Conservation (phyloP, 2,888 invertebrate genomes). For the Morpho deidamia region DNA sequence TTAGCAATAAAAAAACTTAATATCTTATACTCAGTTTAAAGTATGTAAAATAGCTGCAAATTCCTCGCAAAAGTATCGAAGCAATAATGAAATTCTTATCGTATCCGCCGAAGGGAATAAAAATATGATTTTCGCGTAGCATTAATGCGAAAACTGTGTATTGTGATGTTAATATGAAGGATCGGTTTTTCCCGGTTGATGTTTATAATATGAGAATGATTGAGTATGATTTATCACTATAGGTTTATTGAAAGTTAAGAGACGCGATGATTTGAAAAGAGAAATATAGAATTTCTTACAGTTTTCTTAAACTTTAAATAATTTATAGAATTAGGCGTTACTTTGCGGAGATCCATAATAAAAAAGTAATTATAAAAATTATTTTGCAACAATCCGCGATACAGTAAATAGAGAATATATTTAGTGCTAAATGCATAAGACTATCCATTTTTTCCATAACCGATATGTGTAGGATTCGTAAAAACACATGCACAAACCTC, state of each 20-base stretch:
- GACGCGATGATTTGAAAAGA: background rate
- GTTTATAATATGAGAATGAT: conserved; percentile 46
- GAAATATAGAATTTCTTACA: background rate
- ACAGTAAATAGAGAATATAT: too few relatives aligned
- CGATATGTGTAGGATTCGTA: too few relatives aligned
- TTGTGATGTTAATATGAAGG: conserved; percentile 52
- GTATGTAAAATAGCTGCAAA: conserved; percentile 1
- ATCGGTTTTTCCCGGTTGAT: conserved; percentile 36
- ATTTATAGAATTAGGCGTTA: too few relatives aligned
- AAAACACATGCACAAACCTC: too few relatives aligned
- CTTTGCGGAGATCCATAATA: too few relatives aligned
- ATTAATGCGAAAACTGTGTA: conserved; percentile 66
- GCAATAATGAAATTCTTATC: conserved; percentile 52
- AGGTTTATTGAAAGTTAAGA: conserved; percentile 13
- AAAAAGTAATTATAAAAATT: too few relatives aligned
- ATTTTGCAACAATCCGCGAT: too few relatives aligned
- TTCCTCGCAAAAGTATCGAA: conserved; percentile 11
- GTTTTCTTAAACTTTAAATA: too few relatives aligned
- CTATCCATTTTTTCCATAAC: too few relatives aligned
- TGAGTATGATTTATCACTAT: conserved; percentile 49
- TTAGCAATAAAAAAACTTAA: too few relatives aligned
- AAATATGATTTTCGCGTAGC: conserved; percentile 47
- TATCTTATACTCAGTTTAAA: background rate
- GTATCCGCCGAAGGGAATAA: conserved; percentile 21
- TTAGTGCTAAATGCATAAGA: too few relatives aligned